These are phyloP conservation scores for Mus pahari DNA, from an alignment of 2,113 vertebrate genomes.

Conservation along the genomic window DNA sequence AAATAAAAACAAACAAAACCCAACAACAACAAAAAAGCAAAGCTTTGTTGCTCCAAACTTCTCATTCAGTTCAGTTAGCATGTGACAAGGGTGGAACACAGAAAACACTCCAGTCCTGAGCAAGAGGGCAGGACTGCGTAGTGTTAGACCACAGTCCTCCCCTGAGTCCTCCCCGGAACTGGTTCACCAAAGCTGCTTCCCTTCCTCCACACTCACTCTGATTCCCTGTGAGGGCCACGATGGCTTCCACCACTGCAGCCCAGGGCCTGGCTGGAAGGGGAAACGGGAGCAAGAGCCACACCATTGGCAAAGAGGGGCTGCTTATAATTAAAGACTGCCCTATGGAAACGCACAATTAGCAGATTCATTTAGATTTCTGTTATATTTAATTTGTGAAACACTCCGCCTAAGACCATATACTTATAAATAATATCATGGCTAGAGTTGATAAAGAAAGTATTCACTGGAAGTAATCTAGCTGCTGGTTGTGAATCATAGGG, in stretches of 20 bases:
- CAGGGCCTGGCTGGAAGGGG: constrained; percentile 58
- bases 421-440: constrained; percentile 51
- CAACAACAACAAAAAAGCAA: not conserved
- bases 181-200: not conserved
- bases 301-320: not conserved
- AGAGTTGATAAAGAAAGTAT: constrained; percentile 38
- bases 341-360: constrained; percentile 59
- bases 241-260: not conserved
- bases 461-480: not conserved
- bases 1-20: not conserved
- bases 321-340: constrained; percentile 62
- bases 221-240: not conserved
- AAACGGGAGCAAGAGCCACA: constrained; percentile 36
- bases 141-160: not conserved
- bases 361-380: constrained; percentile 66
- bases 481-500: constrained; percentile 20
- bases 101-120: not conserved
- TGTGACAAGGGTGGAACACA: not conserved
- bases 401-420: constrained; percentile 39
- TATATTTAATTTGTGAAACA: constrained; percentile 60
- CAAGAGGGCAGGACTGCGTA: not conserved
- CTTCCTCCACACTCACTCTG: not conserved
- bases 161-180: not conserved
- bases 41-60: not conserved
- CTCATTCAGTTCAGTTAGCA: not conserved